These are phyloP conservation scores for Emydura subglobosa DNA, from an alignment of 2,113 vertebrate genomes.

Conservation along the genomic window DNA sequence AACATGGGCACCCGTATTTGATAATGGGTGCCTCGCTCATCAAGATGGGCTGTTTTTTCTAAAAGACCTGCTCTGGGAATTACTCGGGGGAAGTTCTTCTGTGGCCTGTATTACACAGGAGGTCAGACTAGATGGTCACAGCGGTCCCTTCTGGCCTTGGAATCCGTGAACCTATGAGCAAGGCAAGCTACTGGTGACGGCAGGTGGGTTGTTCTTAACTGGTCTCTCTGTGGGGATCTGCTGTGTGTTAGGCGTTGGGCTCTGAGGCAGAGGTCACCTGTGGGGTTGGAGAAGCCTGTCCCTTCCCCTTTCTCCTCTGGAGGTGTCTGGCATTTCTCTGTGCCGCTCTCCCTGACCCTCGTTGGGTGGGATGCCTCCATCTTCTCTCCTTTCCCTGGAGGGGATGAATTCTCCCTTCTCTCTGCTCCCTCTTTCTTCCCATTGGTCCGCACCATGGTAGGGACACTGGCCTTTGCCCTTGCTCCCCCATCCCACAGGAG, in stretches of 20 bases:
- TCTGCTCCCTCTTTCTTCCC: background rate
- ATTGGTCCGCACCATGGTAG: background rate
- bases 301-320: background rate
- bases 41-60: no score
- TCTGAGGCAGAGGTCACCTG: background rate
- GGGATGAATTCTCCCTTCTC: background rate
- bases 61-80: background rate
- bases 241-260: background rate
- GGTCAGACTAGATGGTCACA: background rate
- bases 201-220: background rate
- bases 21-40: background rate
- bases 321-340: background rate
- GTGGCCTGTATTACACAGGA: background rate
- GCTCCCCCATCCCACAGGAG: slow-evolving; percentile 59
- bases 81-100: background rate
- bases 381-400: background rate
- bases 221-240: background rate
- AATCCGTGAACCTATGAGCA: background rate
- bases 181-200: background rate
- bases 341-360: background rate
- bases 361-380: background rate
- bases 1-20: background rate
- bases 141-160: background rate
- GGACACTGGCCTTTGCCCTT: slow-evolving; percentile 38
- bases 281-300: background rate